Conservation (phyloP, 2,888 invertebrate species). For the Sminthurinus aureus region DNA sequence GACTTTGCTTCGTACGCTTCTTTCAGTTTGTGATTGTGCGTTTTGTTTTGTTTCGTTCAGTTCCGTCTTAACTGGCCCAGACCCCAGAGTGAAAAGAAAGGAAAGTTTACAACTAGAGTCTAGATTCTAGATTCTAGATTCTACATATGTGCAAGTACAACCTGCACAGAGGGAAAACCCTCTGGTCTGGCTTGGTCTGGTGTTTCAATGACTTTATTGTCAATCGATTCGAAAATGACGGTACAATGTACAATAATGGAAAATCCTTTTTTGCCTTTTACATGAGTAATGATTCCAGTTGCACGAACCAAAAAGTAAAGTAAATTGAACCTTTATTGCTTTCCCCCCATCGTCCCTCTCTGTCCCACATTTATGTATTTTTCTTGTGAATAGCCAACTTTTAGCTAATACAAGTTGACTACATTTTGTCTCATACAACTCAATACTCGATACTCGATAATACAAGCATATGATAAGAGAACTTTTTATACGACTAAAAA, state of each 20-base stretch:
- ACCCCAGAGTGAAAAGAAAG: neutral
- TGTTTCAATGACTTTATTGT: conserved; percentile 18
- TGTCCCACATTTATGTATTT: neutral
- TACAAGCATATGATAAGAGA: too few species aligned
- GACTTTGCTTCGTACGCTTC: too few species aligned
- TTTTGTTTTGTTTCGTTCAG: too few species aligned
- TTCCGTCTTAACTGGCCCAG: too few species aligned
- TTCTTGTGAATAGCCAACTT: neutral
- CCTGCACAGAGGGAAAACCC: too few species aligned
- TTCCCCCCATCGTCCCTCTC: neutral
- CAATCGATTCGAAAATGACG: conserved; percentile 8
- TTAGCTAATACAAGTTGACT: neutral
- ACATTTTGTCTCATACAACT: neutral
- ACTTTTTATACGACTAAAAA: too few species aligned
- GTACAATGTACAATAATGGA: neutral
- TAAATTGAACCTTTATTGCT: neutral
- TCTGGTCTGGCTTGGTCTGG: neutral
- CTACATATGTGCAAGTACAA: too few species aligned
- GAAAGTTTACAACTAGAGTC: neutral
- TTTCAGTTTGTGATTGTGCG: too few species aligned
- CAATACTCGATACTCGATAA: too few species aligned
- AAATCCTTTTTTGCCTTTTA: neutral
- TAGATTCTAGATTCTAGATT: too few species aligned
- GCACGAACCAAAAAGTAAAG: neutral
- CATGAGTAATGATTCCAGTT: conserved; percentile 12